Base-by-base conservation (phyloP, 1,140 invertebrate species). In the Musca vetustissima region DNA sequence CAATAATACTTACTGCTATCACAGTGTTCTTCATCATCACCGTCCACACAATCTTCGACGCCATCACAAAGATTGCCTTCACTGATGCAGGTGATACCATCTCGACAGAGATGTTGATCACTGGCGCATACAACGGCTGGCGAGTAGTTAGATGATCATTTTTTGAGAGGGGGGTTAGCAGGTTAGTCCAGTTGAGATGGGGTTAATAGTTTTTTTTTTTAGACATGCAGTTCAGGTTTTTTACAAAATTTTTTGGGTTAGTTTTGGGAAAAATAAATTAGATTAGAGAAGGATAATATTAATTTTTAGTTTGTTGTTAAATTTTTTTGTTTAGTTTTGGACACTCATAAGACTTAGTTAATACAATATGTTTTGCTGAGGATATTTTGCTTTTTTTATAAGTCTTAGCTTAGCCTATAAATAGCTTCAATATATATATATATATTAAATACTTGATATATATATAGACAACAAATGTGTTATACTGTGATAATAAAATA, bases 21-120 rank as follows among this genome's bases (percentile, higher is more conserved):
- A 76, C 90, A 91, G 68, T 86, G 79, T 67, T 83, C 75, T 85
- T 94, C 93, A 79, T 95, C 93, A 80, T 89, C 90, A 61, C 85
- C 85, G 81, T 90, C 87, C 13, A 82, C 76, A 83, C 93, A 95
- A 82, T 95, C 91, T 48, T 79, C 73, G 67, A 85, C 80, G 64
- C 85, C 83, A 81, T 95, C 88, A 82, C 93, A 96, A 66, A 78
- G 84, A 76, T 72, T 80, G 72, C 70, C 70, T 66, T 67, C 73
- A 71, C 76, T 83, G 68, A 87, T 81, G 75, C 86, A 86, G 59
- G 71, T 76, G 47, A 83, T 77, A 72, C 88, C 88, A 72, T 88
- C 86, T 72, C 77, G 76, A 79, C 89, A 91, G 74, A 83, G 85
- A 76, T 89, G 91, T 78, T 89, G 84, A 70, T 84, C 78, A 67